A percentile compares a stretch with the other conserved stretches of the same genome.
These are phyloP conservation scores for Neogobius melanostomus DNA, from an alignment of 2,113 vertebrate species.

Conservation along the genomic window DNA sequence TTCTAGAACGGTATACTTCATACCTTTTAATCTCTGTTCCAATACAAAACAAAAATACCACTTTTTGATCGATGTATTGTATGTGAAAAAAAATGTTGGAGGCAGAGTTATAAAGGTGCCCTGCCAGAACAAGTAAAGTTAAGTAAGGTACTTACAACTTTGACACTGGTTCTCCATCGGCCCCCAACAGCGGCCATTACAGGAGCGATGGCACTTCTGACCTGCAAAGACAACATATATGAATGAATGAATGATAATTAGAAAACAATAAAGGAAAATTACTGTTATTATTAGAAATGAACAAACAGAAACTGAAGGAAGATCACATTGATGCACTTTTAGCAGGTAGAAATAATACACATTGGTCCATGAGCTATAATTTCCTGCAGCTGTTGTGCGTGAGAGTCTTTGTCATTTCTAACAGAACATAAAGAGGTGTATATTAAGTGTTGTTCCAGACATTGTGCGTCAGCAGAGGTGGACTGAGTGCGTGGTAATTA, in stretches of 20 bases:
- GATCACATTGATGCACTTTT: not conserved
- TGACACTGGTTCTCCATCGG: conserved; percentile 92
- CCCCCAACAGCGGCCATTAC: conserved; percentile 95
- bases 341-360: not conserved
- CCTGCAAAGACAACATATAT: conserved; percentile 72
- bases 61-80: no score
- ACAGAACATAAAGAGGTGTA: not conserved
- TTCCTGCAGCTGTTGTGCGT: not conserved
- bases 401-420: not conserved
- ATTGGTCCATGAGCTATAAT: not conserved
- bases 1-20: no score
- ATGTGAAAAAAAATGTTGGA: no score
- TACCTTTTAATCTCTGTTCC: no score
- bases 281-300: no score
- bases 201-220: conserved; percentile 91
- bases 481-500: conserved; percentile 12
- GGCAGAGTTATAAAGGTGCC: no score
- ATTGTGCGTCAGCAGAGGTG: not conserved
- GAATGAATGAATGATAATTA: not conserved
- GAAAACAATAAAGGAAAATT: no score
- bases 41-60: no score
- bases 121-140: no score
- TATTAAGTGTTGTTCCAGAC: conserved; percentile 13
- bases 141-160: conserved; percentile 83
- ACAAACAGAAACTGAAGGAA: not conserved